Conservation (phyloP, 2,113 vertebrate genomes). For the Bos taurus region ARS-UCD2.0 NC_037335.1:104263501-104264000, state of each 20-base stretch:
- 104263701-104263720: neutral
- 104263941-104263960: neutral
- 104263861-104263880: neutral
- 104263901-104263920: neutral
- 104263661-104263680: neutral
- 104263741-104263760: neutral
- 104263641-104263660: neutral
- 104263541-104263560: neutral
- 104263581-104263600: neutral
- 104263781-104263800: neutral
- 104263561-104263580: neutral
- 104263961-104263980: neutral
- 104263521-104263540: neutral
- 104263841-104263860: fast-evolving
- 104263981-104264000: neutral
- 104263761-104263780: neutral
- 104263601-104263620: neutral
- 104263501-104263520: neutral
- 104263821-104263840: neutral
- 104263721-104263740: neutral
- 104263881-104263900: neutral
- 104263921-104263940: neutral
- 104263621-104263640: neutral
- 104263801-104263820: neutral
- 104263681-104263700: neutral